Conservation (phyloP, 1,140 invertebrate genomes). For the Chrysoperla carnea region DNA sequence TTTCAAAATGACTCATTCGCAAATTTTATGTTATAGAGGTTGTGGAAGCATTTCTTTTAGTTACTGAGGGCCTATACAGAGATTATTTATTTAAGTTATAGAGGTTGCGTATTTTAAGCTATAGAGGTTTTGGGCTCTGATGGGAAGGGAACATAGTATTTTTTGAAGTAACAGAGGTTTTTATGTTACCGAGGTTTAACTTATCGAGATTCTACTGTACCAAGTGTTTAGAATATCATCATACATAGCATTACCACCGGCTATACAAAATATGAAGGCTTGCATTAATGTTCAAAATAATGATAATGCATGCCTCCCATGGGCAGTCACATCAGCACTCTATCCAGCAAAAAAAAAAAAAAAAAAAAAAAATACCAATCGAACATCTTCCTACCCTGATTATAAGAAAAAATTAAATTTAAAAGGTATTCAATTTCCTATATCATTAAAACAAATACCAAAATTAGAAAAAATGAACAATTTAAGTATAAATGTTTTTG, state of each 20-base stretch:
- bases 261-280: conserved; percentile 13
- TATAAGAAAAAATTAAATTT: conserved; percentile 5
- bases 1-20: too few species aligned
- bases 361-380: conserved; percentile 1
- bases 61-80: too few species aligned
- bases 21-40: too few species aligned
- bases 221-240: conserved; percentile 3
- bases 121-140: too few species aligned
- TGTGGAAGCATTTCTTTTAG: too few species aligned
- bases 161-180: too few species aligned
- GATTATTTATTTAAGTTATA: too few species aligned
- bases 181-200: too few species aligned
- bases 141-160: too few species aligned
- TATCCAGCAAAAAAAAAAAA: conserved; percentile 6
- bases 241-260: conserved; percentile 11
- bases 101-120: too few species aligned
- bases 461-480: conserved; percentile 8
- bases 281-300: conserved; percentile 15
- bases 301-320: conserved; percentile 14
- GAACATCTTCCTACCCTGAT: conserved; percentile 5
- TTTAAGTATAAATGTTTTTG: conserved; percentile 3
- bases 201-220: too few species aligned
- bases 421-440: conserved; percentile 4
- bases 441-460: conserved; percentile 5
- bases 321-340: conserved; percentile 10